Conservation (phyloP, 2,888 invertebrate genomes). For the Drosophila seclusa region DNA sequence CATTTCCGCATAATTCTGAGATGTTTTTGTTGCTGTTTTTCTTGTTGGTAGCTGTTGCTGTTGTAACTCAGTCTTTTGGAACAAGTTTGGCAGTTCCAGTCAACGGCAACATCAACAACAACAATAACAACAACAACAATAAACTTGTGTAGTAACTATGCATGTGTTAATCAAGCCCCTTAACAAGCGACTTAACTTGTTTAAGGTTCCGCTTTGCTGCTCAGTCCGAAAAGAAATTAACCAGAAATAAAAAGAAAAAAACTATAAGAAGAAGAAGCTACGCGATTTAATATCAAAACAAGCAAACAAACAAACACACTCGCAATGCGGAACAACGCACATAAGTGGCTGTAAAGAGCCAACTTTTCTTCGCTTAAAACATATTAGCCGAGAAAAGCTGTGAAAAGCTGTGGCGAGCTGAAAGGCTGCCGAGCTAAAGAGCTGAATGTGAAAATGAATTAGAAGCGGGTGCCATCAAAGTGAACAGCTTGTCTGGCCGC, state of each 20-base stretch:
- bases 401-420: constrained; percentile 24
- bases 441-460: constrained; percentile 68
- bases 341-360: constrained; percentile 30
- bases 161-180: constrained; percentile 72
- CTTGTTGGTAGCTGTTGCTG: constrained; percentile 5
- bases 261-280: constrained; percentile 46
- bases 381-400: constrained; percentile 54
- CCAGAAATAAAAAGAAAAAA: constrained; percentile 18
- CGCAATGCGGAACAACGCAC: constrained; percentile 63
- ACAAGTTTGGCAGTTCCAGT: constrained; percentile 63
- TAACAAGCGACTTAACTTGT: constrained; percentile 50
- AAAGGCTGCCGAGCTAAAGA: constrained; percentile 46
- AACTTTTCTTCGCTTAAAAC: constrained; percentile 53
- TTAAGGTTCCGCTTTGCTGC: constrained; percentile 74
- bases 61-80: constrained; percentile 46
- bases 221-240: constrained; percentile 32
- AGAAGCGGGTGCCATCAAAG: constrained; percentile 64
- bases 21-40: constrained; percentile 23
- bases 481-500: constrained; percentile 31
- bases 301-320: constrained; percentile 27
- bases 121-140: constrained; percentile 16
- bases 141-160: constrained; percentile 30
- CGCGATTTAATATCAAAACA: constrained; percentile 11
- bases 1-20: constrained; percentile 78
- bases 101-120: constrained; percentile 20